Base-by-base conservation (phyloP, 2,797 vertebrate species). In the Siniperca obscura region DNA sequence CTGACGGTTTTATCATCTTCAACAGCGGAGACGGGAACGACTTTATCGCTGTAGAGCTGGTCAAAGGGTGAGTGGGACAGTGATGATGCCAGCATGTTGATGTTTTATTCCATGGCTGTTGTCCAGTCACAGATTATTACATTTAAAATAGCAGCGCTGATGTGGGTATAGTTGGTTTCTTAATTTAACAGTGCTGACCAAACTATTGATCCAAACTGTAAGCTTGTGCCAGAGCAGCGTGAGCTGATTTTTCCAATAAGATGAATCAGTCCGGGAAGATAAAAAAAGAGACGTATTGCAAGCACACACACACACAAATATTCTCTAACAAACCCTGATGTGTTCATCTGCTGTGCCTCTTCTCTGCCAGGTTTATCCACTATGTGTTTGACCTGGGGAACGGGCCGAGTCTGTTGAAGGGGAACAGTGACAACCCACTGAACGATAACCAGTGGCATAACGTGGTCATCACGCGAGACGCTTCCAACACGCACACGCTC, bases 371-470 rank as follows among this genome's bases (percentile, higher is more conserved):
- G 86, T 99, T 98, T n/a, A 97, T 99, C 92, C 98, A 99, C 92
- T 99, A 99, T 0, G 98, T 99, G 38, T 98, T 99, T 80, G 96
- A 99, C 91, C 96, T 99, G 70, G 98, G 98, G 60, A 99, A 99
- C 0, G 98, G 98, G 17, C 97, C 98, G 14, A 98, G 98, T 61
- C 96, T 99, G 85, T 94, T 99, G 92, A 99, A 99, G 88, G 98
- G 98, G 53, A 99, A 99, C 93, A 98, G 97, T 0, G 97, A 99
- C 78, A 97, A 96, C 66, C 95, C 96, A 1, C 95, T 99, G 75
- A 98, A 98, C 46, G 98, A 99, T 83, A 99, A 99, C 92, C 97
- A 98, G 80, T 99, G 98, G 98, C 98, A 99, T 85, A 98, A 98
- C 0, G 98, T 99, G 0, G 97, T 99, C 77, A 99, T 99, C 90